Evolutionary conservation across 2,797 vertebrate species (phyloP), one percentile per base, ranked within the genome.

Genomic region (Mareca penelope): DNA sequence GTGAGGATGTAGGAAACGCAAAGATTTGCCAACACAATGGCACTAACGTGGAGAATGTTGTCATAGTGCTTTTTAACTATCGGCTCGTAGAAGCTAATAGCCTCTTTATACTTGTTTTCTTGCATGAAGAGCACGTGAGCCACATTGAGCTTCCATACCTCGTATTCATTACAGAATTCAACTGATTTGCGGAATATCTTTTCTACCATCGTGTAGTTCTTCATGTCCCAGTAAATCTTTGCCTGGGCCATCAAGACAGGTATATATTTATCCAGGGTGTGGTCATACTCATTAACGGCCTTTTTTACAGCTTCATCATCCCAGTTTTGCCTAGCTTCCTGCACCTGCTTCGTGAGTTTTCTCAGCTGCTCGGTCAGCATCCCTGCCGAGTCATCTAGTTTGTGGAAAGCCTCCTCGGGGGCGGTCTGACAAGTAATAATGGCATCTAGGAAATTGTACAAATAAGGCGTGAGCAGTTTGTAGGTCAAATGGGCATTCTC

Each of bases 71-170:
- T 99, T 98, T 99, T 99, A 67, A 99, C 99, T 65, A 99, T 99
- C 50, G 99, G 99, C 91, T 99, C 99, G 37, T 99, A 99, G 97
- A 99, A 99, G 59, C 98, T 97, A 56, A 99, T 99, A 85, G 99
- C 99, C 94, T 99, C 99, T 96, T 99, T 99, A 98, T 99, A 99
- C 63, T 99, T 99, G 98, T 98, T 99, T 96, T 98, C 98, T 94
- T 99, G 99, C 99, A 99, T 99, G 98, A 99, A 99, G 70, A 99
- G 98, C 72, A 99, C 99, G 9, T 99, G 99, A 42, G 99, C 99
- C 88, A 99, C 98, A 12, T 99, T 99, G 88, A 99, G 98, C 96
- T 98, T 99, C 99, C 99, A 99, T 16, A 98, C 98, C 72, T 99
- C 98, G 0, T 99, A 98, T 22, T 99, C 98, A 2, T 98, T 99